Evolutionary conservation across 2,888 invertebrate genomes (phyloP).

Genomic region (Lasioglossum figueresi): DNA sequence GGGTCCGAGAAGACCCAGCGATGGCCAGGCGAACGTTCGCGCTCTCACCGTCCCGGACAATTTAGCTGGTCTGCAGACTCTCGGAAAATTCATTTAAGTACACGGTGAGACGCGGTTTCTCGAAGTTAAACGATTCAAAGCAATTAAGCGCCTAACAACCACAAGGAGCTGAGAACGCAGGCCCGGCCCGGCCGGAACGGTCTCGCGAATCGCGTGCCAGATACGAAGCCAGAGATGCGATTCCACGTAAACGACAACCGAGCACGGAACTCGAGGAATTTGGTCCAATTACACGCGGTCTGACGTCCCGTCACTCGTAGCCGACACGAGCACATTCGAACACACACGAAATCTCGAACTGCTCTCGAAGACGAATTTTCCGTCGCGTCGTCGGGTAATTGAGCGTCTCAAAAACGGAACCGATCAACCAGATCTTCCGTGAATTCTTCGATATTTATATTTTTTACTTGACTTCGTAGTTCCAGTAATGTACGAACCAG

Average conservation of each 20-base stretch:
- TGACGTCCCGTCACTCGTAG: slow-evolving; percentile 64
- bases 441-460: background rate
- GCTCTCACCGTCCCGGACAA: background rate
- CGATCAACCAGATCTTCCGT: background rate
- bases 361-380: slow-evolving; percentile 32
- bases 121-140: slow-evolving; percentile 26
- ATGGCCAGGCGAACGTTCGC: background rate
- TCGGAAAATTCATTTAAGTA: slow-evolving; percentile 16
- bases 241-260: slow-evolving; percentile 52
- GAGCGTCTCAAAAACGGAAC: background rate
- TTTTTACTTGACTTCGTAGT: background rate
- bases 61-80: background rate
- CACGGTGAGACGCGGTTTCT: slow-evolving; percentile 5
- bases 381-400: slow-evolving; percentile 42
- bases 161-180: slow-evolving; percentile 28
- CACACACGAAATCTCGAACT: slow-evolving; percentile 21
- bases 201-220: slow-evolving; percentile 60
- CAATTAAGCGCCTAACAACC: slow-evolving; percentile 46
- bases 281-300: slow-evolving; percentile 65
- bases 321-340: slow-evolving; percentile 2
- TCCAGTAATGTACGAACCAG: background rate
- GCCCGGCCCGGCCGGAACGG: slow-evolving; percentile 12
- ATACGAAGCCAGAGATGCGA: slow-evolving; percentile 41
- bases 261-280: slow-evolving; percentile 61
- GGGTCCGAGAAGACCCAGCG: background rate